Evolutionary conservation across 1,140 invertebrate species (phyloP).

Genomic region (Zaprionus vittiger): DNA sequence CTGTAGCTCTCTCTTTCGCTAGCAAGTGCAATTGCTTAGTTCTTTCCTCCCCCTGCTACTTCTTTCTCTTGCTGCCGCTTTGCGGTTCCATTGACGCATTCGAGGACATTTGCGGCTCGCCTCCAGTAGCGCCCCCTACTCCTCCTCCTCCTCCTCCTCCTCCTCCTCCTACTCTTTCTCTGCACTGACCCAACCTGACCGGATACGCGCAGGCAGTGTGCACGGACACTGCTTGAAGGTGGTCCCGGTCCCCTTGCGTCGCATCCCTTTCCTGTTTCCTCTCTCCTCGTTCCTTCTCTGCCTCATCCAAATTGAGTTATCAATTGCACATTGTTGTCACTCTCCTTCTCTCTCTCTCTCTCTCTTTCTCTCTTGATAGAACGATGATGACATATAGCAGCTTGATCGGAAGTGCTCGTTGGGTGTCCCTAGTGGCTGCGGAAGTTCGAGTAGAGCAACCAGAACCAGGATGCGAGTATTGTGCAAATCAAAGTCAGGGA

Average conservation of each 20-base stretch:
- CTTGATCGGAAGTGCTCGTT: neutral
- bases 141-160: neutral
- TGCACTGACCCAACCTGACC: neutral
- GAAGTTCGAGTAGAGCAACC: too few species aligned
- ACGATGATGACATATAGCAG: neutral
- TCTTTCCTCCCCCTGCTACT: too few species aligned
- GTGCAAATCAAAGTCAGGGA: too few species aligned
- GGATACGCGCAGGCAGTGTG: neutral
- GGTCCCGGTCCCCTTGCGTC: neutral
- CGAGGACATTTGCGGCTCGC: constrained; percentile 3
- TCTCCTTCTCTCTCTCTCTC: too few species aligned
- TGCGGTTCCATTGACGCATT: constrained; percentile 2
- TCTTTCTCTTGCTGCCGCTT: too few species aligned
- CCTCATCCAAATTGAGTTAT: neutral
- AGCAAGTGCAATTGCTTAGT: neutral
- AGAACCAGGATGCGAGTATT: too few species aligned
- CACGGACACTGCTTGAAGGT: neutral
- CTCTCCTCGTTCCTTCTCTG: too few species aligned
- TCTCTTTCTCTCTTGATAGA: neutral
- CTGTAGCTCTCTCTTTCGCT: neutral
- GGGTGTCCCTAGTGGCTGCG: neutral
- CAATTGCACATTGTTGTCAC: neutral
- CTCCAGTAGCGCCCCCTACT: neutral
- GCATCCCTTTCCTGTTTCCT: neutral
- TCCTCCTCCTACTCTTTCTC: neutral